Conservation (phyloP, 30 jellyfish, hydroid and myxozoan species). For the Turritopsis dohrnii region DNA sequence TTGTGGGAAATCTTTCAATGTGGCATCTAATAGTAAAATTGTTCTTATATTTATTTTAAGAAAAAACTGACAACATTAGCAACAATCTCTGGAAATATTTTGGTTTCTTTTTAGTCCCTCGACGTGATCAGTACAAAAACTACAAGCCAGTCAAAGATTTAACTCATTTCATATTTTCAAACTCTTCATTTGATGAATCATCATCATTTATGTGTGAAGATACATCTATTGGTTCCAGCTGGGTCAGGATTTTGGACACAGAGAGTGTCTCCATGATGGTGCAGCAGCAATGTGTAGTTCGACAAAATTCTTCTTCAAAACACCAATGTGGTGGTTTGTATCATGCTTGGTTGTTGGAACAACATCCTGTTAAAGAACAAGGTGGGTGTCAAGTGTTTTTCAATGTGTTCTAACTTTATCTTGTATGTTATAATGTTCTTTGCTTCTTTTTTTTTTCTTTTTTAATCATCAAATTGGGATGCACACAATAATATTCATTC, state of each 20-base stretch:
- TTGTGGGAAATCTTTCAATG: neutral
- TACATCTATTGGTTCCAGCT: neutral
- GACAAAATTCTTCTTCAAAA: neutral
- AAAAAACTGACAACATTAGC: no score
- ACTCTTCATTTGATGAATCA: neutral
- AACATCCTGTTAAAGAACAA: conserved; percentile 11
- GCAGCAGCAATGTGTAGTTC: neutral
- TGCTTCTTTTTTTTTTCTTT: no score
- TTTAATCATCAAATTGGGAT: no score
- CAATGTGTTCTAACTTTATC: no score
- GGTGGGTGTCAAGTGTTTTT: neutral
- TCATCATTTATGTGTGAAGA: neutral
- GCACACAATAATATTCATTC: no score
- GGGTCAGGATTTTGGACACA: neutral
- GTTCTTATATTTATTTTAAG: no score
- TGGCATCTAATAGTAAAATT: neutral
- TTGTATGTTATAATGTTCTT: no score
- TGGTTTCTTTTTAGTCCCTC: neutral
- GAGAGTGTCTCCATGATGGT: neutral
- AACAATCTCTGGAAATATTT: no score
- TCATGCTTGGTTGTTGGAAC: conserved; percentile 2
- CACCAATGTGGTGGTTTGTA: neutral
- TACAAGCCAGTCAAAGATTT: neutral
- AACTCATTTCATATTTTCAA: neutral
- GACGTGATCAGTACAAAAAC: neutral